These are phyloP conservation scores for Genyomyrus donnyi DNA, from an alignment of 2,113 vertebrate species.

Conservation along the genomic window DNA sequence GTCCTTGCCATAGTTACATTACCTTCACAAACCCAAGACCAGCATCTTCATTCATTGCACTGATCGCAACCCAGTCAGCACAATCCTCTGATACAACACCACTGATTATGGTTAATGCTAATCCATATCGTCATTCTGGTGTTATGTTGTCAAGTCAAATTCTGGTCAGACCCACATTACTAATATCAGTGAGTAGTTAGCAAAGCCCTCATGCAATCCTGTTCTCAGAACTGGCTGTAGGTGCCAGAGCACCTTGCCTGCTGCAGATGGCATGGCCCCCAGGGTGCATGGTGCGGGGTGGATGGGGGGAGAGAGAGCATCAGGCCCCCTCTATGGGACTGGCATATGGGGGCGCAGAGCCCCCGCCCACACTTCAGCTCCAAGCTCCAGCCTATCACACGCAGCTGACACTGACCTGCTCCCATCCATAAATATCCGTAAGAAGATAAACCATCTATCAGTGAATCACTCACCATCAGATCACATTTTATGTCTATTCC, in stretches of 20 bases:
- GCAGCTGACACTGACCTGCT: background rate
- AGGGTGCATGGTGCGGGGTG: conserved; percentile 4
- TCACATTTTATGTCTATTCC: background rate
- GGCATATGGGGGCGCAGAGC: conserved; percentile 9
- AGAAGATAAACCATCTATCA: background rate
- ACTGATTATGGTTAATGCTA: background rate
- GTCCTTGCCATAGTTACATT: background rate
- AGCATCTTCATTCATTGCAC: background rate
- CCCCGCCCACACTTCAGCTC: conserved; percentile 2
- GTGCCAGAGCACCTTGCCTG: background rate
- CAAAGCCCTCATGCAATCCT: background rate
- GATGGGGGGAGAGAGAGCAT: conserved; percentile 11
- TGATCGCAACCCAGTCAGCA: background rate
- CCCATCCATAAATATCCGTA: background rate
- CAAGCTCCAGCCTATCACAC: background rate
- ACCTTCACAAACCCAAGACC: background rate
- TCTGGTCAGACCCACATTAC: background rate
- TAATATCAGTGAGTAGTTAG: background rate
- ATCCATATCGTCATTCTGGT: background rate
- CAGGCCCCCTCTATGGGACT: background rate
- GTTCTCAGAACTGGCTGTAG: background rate
- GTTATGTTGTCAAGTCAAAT: background rate
- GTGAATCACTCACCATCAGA: background rate
- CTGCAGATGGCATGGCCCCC: conserved; percentile 41
- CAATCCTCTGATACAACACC: background rate